Base-by-base conservation (phyloP, 2,113 vertebrate species). In the Crotophaga sulcirostris region DNA sequence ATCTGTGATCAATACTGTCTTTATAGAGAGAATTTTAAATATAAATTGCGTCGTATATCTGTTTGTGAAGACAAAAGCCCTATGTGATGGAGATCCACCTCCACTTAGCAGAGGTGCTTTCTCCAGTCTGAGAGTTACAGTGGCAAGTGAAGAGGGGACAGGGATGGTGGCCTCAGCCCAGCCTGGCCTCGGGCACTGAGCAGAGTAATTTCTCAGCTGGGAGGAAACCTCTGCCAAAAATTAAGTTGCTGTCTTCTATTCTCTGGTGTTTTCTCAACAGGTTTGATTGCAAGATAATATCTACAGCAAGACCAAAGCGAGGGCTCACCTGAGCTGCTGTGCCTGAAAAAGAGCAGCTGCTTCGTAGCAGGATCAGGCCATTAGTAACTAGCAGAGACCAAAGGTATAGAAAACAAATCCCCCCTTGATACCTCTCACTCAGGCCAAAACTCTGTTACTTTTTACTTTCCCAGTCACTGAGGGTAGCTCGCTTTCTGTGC, bases 1-100 rank as follows among this genome's bases (percentile, higher is more conserved):
- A 97, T 97, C 90, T 96, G 96, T 96, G 96, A 94, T 97, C 96
- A 90, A 97, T 97, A 89, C 69, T 66, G 94, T 94, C 96, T 97
- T 95, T 96, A 96, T 95, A 93, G 94, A 90, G 96, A 79, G 94
- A 92, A 94, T 96, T 96, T 95, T 94, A 94, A 96, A 96, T 96
- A 96, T 92, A 97, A 96, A 97, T 96, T 96, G 96, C 93, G 47
- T 96, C 92, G 38, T 97, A 95, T 96, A 96, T 96, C 96, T 96
- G 92, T 45, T 64, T 75, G 77, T 0, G 58, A 84, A 91, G 93
- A 86, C 83, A 87, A 96, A 96, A 94, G 92, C 86, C 49, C 74
- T 16, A 5, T 3, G 76, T 72, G 90, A 72, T 1, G 40, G 69
- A 91, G 84, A 92, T 80, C 52, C 62, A 38, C 64, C 75, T 76